Conservation (phyloP, 2,888 invertebrate genomes). For the Pseudococcus longispinus region DNA sequence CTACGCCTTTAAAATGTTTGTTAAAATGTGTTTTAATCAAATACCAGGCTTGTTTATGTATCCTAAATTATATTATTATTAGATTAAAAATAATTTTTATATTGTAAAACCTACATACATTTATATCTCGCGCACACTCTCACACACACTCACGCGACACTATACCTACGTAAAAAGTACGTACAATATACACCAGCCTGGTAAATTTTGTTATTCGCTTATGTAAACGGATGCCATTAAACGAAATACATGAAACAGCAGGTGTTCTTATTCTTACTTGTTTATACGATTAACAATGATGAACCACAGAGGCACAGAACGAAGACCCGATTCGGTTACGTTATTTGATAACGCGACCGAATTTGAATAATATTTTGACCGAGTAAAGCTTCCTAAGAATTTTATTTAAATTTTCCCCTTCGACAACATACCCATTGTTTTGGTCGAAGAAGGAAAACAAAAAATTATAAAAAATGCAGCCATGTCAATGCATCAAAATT, state of each 20-base stretch:
- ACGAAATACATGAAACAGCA: slow-evolving; percentile 27
- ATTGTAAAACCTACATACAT: not conserved
- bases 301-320: not conserved
- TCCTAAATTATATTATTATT: not conserved
- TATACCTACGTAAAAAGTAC: not conserved
- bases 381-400: not conserved
- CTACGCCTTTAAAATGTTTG: not conserved
- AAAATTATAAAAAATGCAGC: not conserved
- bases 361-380: not conserved
- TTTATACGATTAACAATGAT: not conserved
- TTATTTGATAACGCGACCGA: not conserved
- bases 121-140: too few species aligned
- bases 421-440: not conserved
- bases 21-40: not conserved
- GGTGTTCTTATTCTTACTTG: not conserved
- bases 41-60: not conserved
- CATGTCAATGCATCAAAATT: not conserved
- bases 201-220: not conserved
- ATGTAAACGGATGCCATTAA: not conserved
- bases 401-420: not conserved
- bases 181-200: not conserved
- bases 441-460: not conserved
- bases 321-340: not conserved
- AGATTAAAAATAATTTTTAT: not conserved
- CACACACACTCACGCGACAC: not conserved